phyloP scores from a whole-genome alignment of 2,797 vertebrate genomes.

The Cacajao melanocephalus region DNA sequence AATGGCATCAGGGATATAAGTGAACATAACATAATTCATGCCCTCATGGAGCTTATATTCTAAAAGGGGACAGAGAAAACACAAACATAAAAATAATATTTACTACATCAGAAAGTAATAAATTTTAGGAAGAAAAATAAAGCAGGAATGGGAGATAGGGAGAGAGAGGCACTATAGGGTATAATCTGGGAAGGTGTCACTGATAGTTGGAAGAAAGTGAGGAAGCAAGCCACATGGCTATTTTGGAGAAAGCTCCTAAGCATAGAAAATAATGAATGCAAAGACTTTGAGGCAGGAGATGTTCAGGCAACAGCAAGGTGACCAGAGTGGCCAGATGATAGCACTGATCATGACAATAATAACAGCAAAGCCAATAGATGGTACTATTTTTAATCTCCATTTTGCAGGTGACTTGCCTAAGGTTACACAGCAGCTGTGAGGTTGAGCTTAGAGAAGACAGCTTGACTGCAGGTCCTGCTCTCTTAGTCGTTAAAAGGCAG shows the following conservation, averaged over 20 bases:
- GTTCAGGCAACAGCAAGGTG: background rate
- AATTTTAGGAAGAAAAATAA: background rate
- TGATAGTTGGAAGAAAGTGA: background rate
- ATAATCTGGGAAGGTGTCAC: background rate
- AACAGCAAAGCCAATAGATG: background rate
- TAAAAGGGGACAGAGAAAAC: background rate
- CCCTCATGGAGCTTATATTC: background rate
- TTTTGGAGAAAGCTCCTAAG: background rate
- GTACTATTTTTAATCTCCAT: background rate
- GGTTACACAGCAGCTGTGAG: background rate
- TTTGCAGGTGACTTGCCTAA: constrained; percentile 9
- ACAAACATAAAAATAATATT: background rate
- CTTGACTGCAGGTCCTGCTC: background rate
- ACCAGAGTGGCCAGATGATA: background rate
- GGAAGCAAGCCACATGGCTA: background rate
- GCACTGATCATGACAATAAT: fast-evolving
- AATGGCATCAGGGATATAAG: background rate
- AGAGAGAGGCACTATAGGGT: background rate
- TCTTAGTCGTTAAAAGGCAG: background rate
- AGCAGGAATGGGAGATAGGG: background rate
- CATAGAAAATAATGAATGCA: background rate
- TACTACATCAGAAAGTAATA: background rate
- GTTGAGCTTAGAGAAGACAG: background rate
- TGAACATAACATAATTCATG: background rate
- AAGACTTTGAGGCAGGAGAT: background rate